These are phyloP conservation scores for Suricata suricatta DNA, from an alignment of 2,113 vertebrate genomes.

Conservation along the genomic window DNA sequence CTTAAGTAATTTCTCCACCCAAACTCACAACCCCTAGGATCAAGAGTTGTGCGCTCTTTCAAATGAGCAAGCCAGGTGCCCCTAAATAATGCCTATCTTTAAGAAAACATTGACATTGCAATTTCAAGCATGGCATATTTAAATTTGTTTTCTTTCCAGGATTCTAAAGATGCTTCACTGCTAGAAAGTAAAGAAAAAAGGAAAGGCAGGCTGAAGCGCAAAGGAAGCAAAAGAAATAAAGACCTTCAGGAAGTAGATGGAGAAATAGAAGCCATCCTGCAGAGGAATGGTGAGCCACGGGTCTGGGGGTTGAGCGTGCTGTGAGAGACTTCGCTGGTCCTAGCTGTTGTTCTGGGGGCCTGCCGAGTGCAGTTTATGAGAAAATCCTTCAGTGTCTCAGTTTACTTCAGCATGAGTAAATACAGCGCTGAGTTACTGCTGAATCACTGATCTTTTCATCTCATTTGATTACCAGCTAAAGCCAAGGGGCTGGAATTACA, in stretches of 20 bases:
- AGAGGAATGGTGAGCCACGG: constrained; percentile 84
- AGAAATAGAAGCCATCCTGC: constrained; percentile 80
- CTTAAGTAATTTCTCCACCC: too few relatives aligned
- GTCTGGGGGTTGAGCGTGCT: fast-evolving
- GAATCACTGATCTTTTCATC: constrained; percentile 17
- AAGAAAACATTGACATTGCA: neutral
- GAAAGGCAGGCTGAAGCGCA: constrained; percentile 79
- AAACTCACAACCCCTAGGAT: too few relatives aligned
- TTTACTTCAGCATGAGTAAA: neutral
- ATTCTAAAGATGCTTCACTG: constrained; percentile 82
- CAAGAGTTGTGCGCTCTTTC: too few relatives aligned
- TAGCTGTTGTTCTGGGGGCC: neutral
- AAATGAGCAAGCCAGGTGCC: too few relatives aligned
- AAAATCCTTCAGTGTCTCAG: neutral
- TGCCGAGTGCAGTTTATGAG: neutral
- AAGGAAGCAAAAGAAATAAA: constrained; percentile 82
- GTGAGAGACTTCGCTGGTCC: fast-evolving
- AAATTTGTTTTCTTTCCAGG: constrained; percentile 76
- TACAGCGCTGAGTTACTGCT: neutral
- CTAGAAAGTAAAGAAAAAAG: constrained; percentile 86
- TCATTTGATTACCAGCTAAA: constrained; percentile 83
- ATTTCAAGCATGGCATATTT: neutral
- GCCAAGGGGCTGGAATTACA: constrained; percentile 86
- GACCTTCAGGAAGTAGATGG: constrained; percentile 79
- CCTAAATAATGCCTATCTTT: neutral